These are phyloP conservation scores for Otocyon megalotis DNA, from an alignment of 2,113 vertebrate species.

Conservation along the genomic window DNA sequence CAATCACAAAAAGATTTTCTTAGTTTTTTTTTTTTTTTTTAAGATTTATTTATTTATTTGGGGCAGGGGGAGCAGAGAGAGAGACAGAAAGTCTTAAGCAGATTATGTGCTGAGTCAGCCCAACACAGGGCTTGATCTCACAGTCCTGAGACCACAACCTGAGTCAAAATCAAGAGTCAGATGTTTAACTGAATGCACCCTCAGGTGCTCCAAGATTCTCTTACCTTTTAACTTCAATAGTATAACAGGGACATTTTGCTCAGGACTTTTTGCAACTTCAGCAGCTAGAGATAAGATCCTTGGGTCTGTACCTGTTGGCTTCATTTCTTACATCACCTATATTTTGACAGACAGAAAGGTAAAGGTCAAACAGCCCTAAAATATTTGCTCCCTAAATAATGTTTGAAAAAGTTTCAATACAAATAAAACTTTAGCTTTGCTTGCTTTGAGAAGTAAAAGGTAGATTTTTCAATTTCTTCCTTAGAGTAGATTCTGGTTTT, in stretches of 20 bases:
- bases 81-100: neutral
- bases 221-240: constrained; percentile 90
- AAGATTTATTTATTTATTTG: neutral
- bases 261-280: constrained; percentile 86
- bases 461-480: constrained; percentile 20
- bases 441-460: neutral
- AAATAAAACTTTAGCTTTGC: constrained; percentile 51
- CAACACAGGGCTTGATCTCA: neutral
- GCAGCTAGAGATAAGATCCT: constrained; percentile 87
- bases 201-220: constrained; percentile 24
- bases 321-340: constrained; percentile 73
- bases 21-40: constrained; percentile 85
- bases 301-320: constrained; percentile 77
- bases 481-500: constrained; percentile 4
- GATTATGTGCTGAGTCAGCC: neutral
- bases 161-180: neutral
- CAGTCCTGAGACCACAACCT: neutral
- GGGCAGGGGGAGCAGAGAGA: neutral
- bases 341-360: constrained; percentile 62
- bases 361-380: constrained; percentile 25
- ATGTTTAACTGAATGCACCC: neutral
- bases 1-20: constrained; percentile 59
- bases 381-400: constrained; percentile 8
- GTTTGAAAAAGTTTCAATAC: constrained; percentile 44
- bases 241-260: constrained; percentile 86